A percentile compares a stretch with the other conserved stretches of the same genome.
phyloP scores from a whole-genome alignment of 1,140 invertebrate species.

The Orchestia grillus region DNA sequence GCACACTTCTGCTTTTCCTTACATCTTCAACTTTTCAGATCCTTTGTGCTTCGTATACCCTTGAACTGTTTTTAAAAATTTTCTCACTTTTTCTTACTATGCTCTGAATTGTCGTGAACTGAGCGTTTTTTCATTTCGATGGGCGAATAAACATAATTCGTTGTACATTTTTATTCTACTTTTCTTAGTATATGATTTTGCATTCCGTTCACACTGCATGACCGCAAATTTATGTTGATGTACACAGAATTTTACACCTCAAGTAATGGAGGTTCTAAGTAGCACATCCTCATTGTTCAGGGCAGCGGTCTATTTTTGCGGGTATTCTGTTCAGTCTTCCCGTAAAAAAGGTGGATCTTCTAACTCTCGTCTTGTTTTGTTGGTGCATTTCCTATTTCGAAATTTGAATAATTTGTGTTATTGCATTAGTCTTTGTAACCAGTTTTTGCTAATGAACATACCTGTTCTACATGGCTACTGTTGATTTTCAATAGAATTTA shows the following conservation, averaged over 20 bases:
- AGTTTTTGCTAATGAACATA: background rate
- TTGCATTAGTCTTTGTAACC: background rate
- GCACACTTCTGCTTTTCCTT: background rate
- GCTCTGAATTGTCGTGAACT: background rate
- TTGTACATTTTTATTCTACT: background rate
- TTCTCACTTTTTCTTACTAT: background rate
- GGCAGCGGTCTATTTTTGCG: background rate
- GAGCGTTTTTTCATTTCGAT: background rate
- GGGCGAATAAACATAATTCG: background rate
- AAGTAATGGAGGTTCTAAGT: too few relatives aligned
- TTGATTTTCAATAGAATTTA: too few relatives aligned
- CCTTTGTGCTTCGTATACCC: background rate
- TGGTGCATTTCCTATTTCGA: background rate
- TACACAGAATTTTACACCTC: background rate
- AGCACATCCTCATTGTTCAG: too few relatives aligned
- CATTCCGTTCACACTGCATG: background rate
- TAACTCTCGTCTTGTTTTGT: background rate
- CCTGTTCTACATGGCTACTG: background rate
- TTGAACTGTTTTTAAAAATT: background rate
- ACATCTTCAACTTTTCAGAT: too few relatives aligned
- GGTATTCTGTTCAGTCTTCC: background rate
- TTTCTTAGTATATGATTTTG: background rate
- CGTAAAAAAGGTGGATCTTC: background rate
- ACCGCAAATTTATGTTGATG: background rate
- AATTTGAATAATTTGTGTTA: background rate